These are phyloP conservation scores for Taurulus bubalis DNA, from an alignment of 2,113 vertebrate genomes.

Conservation along the genomic window DNA sequence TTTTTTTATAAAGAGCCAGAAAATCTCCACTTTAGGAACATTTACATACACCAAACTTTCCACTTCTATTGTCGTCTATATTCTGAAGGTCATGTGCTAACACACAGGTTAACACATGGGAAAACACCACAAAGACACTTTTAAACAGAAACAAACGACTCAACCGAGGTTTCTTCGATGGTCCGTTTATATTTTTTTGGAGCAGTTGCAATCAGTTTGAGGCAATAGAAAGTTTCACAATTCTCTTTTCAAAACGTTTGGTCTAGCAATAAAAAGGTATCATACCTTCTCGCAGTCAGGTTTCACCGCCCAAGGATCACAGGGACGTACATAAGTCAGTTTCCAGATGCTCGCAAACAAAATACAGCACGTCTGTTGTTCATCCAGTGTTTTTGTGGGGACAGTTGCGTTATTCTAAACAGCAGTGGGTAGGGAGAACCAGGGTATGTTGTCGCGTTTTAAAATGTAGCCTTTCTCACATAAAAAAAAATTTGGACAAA, in stretches of 20 bases:
- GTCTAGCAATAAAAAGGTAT: constrained; percentile 83
- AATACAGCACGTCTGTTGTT: constrained; percentile 73
- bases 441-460: constrained; percentile 68
- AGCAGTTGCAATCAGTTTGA: constrained; percentile 86
- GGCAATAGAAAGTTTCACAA: constrained; percentile 87
- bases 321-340: constrained; percentile 79
- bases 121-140: constrained; percentile 4
- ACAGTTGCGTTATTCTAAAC: constrained; percentile 70
- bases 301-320: constrained; percentile 81
- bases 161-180: constrained; percentile 73
- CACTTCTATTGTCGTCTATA: background rate
- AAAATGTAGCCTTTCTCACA: constrained; percentile 41
- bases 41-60: background rate
- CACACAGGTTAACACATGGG: too few relatives aligned
- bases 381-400: constrained; percentile 61
- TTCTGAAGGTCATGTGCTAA: background rate
- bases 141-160: constrained; percentile 67
- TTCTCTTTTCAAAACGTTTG: constrained; percentile 83
- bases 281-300: constrained; percentile 76
- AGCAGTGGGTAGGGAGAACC: constrained; percentile 75
- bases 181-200: constrained; percentile 84
- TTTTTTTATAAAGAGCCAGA: background rate
- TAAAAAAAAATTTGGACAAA: constrained; percentile 7
- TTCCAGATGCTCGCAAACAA: constrained; percentile 74
- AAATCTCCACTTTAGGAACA: background rate